A percentile compares a stretch with the other conserved stretches of the same genome.
Conservation (phyloP, 2,113 vertebrate species). For the Otus sunia region DNA sequence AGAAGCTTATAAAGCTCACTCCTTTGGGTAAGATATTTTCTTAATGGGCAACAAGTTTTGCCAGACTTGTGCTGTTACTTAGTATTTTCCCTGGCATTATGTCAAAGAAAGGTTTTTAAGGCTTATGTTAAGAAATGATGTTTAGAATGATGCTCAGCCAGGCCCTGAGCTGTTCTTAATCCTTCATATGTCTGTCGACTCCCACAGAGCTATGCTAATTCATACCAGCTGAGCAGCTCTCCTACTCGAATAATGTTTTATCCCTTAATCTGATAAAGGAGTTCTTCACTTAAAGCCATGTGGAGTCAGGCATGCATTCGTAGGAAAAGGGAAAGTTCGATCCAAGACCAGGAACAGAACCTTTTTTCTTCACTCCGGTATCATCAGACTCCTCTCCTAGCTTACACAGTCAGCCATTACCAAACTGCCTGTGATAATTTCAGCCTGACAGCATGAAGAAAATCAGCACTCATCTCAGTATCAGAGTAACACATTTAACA, state of each 20-base stretch:
- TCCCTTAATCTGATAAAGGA: constrained; percentile 8
- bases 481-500: background rate
- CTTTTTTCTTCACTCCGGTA: background rate
- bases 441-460: background rate
- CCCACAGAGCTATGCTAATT: constrained; percentile 27
- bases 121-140: constrained; percentile 30
- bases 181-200: background rate
- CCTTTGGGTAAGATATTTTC: background rate
- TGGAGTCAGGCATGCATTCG: background rate
- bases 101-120: background rate
- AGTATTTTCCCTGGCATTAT: background rate
- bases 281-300: background rate
- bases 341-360: background rate
- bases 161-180: constrained; percentile 21
- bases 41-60: background rate
- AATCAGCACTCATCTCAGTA: background rate
- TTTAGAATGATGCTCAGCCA: constrained; percentile 4
- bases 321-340: background rate
- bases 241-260: background rate
- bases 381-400: background rate
- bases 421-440: background rate
- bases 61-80: constrained; percentile 5
- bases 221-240: constrained; percentile 30
- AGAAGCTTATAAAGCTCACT: background rate
- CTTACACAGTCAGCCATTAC: background rate